Percentiles rank a stretch among this genome's conserved stretches.
phyloP scores from a whole-genome alignment of 37 sponge, comb jelly and placozoan species.

The Amphimedon queenslandica region DNA sequence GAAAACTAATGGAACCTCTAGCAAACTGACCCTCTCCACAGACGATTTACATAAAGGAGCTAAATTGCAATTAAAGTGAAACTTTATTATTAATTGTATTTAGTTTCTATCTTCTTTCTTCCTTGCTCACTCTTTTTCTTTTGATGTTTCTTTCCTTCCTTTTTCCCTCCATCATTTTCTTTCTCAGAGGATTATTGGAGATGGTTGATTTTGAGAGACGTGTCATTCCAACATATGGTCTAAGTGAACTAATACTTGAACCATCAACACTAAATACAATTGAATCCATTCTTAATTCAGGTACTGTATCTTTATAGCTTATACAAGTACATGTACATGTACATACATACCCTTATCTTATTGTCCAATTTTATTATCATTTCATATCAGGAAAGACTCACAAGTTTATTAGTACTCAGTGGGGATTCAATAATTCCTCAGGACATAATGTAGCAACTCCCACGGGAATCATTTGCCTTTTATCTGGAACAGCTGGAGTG shows the following conservation, averaged over 20 bases:
- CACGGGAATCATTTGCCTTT: conserved; percentile 18
- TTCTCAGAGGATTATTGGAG: conserved; percentile 49
- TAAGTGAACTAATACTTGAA: conserved; percentile 42
- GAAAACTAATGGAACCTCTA: background rate
- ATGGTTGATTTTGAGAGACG: conserved; percentile 74
- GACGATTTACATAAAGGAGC: conserved; percentile 34
- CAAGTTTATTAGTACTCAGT: conserved; percentile 64
- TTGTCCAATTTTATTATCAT: background rate
- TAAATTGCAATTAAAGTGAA: conserved; percentile 45
- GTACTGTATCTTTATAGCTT: no score
- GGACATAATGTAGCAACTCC: conserved; percentile 34
- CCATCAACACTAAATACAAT: conserved; percentile 15
- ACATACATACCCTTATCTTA: background rate
- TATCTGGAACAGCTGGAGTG: conserved; percentile 40
- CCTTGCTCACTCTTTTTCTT: background rate
- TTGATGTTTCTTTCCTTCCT: background rate
- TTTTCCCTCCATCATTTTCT: background rate
- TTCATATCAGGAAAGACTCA: conserved; percentile 37
- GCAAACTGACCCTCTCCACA: background rate
- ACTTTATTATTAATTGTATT: background rate
- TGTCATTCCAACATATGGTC: conserved; percentile 58
- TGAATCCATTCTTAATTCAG: conserved; percentile 27
- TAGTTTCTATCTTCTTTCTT: no score
- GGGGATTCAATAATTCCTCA: conserved; percentile 39
- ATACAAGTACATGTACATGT: background rate